phyloP scores from a whole-genome alignment of 2,113 vertebrate species.

The Sapayoa aenigma region DNA sequence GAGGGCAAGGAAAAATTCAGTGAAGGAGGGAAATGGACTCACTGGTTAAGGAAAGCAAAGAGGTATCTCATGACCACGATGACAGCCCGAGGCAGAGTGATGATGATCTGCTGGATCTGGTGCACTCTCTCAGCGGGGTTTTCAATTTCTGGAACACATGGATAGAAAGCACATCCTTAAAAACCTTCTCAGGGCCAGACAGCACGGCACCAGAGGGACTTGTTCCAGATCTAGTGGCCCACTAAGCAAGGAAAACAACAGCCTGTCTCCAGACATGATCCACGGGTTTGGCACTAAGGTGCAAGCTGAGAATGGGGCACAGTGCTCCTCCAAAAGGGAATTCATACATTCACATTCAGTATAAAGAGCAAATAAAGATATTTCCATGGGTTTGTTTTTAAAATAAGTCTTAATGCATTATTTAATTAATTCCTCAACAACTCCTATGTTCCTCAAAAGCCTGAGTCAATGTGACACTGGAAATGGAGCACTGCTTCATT shows the following conservation, averaged over 20 bases:
- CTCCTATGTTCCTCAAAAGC: neutral
- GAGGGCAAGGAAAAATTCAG: neutral
- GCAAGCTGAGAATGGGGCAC: neutral
- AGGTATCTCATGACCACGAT: slow-evolving; percentile 98
- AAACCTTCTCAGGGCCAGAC: neutral
- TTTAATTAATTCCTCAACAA: neutral
- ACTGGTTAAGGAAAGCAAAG: slow-evolving; percentile 99
- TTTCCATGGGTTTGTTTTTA: neutral
- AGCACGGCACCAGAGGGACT: neutral
- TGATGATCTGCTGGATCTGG: slow-evolving; percentile 90
- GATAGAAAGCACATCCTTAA: neutral
- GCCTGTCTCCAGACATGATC: neutral
- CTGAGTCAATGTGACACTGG: neutral
- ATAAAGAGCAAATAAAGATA: neutral
- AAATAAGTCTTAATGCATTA: neutral
- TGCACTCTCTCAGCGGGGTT: slow-evolving; percentile 87
- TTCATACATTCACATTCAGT: accelerated
- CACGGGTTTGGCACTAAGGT: neutral
- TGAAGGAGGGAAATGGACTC: slow-evolving; percentile 63
- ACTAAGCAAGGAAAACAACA: neutral
- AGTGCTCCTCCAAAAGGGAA: neutral
- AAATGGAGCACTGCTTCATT: neutral
- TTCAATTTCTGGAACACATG: slow-evolving; percentile 86
- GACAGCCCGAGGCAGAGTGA: slow-evolving; percentile 87
- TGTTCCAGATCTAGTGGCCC: neutral